Evolutionary conservation across 1,140 invertebrate species (phyloP).

Genomic region (Cherax destructor): DNA sequence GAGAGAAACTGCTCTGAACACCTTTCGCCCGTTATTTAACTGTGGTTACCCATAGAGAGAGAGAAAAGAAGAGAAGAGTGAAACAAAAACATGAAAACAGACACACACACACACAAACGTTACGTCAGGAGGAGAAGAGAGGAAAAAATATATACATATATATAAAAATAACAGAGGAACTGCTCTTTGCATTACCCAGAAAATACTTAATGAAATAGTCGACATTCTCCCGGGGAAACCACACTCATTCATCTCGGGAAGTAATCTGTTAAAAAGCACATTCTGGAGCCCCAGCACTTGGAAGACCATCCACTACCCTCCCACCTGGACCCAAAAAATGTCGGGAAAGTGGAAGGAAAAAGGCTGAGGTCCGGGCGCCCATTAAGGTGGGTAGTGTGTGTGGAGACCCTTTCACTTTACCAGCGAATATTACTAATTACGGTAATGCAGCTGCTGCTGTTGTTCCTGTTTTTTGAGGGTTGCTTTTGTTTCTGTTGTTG

Average conservation of each 20-base stretch:
- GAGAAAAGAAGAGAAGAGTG: neutral
- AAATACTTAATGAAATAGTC: slow-evolving; percentile 2
- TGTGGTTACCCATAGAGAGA: too few species aligned
- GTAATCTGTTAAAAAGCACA: slow-evolving; percentile 14
- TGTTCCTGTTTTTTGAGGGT: too few species aligned
- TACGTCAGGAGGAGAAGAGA: too few species aligned
- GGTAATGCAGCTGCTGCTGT: neutral
- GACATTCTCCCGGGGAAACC: neutral
- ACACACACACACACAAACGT: too few species aligned
- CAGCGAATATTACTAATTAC: neutral
- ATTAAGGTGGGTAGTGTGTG: neutral
- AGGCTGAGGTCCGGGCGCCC: neutral
- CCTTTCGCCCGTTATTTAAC: too few species aligned
- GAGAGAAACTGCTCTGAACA: too few species aligned
- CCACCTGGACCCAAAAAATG: too few species aligned
- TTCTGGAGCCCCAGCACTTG: neutral
- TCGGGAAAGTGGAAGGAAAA: too few species aligned
- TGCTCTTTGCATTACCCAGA: neutral
- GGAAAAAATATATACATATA: too few species aligned
- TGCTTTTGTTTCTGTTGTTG: too few species aligned
- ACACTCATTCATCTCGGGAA: neutral
- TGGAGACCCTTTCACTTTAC: neutral
- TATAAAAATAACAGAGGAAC: too few species aligned
- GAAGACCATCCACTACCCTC: neutral
- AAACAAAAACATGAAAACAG: neutral